Conservation (phyloP, 2,113 vertebrate genomes). For the Aythya baeri region DNA sequence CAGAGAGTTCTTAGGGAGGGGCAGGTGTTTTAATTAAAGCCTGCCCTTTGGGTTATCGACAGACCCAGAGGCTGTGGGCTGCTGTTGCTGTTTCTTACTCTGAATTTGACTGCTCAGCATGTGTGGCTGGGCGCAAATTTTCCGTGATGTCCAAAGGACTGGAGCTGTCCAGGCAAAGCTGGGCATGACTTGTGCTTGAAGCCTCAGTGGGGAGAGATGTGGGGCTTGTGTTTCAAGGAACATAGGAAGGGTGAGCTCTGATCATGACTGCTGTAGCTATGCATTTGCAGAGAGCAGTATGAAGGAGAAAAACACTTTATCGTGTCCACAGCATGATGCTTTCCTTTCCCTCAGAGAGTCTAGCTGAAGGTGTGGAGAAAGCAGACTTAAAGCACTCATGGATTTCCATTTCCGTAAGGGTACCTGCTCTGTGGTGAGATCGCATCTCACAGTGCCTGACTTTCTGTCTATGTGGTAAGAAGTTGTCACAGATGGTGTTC, state of each 20-base stretch:
- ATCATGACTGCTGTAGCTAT: fast-evolving
- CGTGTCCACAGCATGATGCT: not conserved
- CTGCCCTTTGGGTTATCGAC: not conserved
- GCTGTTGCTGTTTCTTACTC: not conserved
- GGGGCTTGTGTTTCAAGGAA: not conserved
- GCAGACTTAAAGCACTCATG: not conserved
- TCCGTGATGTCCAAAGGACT: not conserved
- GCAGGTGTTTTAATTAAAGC: not conserved
- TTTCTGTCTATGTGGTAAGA: not conserved
- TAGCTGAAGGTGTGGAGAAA: not conserved
- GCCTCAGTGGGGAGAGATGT: not conserved
- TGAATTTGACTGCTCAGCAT: not conserved
- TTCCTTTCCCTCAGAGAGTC: not conserved
- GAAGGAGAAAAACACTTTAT: not conserved
- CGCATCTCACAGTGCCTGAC: not conserved
- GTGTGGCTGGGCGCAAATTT: not conserved
- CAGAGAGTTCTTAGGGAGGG: not conserved
- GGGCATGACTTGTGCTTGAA: not conserved
- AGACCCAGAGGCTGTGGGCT: not conserved
- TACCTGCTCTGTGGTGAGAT: not conserved
- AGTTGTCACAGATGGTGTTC: not conserved
- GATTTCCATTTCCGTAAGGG: not conserved
- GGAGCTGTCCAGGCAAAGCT: not conserved
- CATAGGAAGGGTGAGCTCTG: not conserved
- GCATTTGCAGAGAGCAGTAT: not conserved